Conservation (phyloP, 2,113 vertebrate species). For the Turnix velox region DNA sequence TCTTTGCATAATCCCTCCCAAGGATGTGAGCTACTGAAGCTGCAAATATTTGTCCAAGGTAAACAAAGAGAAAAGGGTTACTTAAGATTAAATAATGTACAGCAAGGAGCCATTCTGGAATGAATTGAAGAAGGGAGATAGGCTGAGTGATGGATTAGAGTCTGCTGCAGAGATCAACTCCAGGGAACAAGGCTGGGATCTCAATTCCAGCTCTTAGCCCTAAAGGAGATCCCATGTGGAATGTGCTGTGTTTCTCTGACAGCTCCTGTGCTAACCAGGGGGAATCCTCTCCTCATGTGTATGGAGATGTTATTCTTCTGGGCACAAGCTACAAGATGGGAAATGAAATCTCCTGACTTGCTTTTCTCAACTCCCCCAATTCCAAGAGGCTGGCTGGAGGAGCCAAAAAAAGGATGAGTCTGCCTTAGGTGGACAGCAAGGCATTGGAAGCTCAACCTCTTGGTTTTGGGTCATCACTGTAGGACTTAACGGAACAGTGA, state of each 20-base stretch:
- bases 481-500: not conserved
- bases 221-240: not conserved
- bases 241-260: not conserved
- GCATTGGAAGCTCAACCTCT: not conserved
- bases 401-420: not conserved
- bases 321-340: not conserved
- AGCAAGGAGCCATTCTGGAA: not conserved
- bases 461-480: not conserved
- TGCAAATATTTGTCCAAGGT: constrained; percentile 19
- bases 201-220: not conserved
- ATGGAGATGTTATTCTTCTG: not conserved
- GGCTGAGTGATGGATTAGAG: not conserved
- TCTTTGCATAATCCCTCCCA: not conserved
- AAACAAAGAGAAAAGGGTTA: constrained; percentile 3
- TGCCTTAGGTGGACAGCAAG: not conserved
- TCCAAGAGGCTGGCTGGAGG: not conserved
- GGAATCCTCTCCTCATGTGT: not conserved
- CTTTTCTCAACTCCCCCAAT: not conserved
- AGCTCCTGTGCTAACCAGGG: not conserved
- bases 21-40: not conserved
- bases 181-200: not conserved
- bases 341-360: not conserved
- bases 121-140: not conserved
- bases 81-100: not conserved
- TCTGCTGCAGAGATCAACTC: not conserved